phyloP scores from a whole-genome alignment of 2,888 invertebrate genomes.

The Agrotis clavis region DNA sequence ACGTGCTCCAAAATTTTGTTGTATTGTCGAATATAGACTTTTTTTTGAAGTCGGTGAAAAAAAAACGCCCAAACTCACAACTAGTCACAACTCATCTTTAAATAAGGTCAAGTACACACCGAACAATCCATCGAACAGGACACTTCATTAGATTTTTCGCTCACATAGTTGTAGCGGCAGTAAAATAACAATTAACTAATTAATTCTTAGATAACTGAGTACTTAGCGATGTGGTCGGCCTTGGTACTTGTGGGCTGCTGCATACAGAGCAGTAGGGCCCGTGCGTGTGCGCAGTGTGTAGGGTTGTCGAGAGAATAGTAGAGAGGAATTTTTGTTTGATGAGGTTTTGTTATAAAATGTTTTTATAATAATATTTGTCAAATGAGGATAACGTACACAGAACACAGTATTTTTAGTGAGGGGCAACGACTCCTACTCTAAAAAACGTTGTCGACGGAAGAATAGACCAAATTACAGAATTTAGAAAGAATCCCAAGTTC shows the following conservation, averaged over 20 bases:
- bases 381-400: no score
- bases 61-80: neutral
- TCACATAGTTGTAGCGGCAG: slow-evolving; percentile 47
- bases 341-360: neutral
- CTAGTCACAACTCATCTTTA: neutral
- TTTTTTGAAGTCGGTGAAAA: no score
- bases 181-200: slow-evolving; percentile 65
- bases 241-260: slow-evolving; percentile 52
- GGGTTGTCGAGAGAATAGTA: slow-evolving; percentile 36
- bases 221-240: slow-evolving; percentile 55
- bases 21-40: no score
- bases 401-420: neutral
- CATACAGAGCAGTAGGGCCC: slow-evolving; percentile 58
- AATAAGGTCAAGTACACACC: slow-evolving; percentile 6
- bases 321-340: neutral
- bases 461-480: no score
- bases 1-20: no score
- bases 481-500: no score
- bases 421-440: no score
- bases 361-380: no score
- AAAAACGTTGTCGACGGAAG: no score
- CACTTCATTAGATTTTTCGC: slow-evolving; percentile 22
- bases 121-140: neutral
- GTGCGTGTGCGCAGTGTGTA: slow-evolving; percentile 39
- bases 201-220: slow-evolving; percentile 63